Evolutionary conservation across 2,797 vertebrate species (phyloP).

Genomic region (Arrhamphus sclerolepis): DNA sequence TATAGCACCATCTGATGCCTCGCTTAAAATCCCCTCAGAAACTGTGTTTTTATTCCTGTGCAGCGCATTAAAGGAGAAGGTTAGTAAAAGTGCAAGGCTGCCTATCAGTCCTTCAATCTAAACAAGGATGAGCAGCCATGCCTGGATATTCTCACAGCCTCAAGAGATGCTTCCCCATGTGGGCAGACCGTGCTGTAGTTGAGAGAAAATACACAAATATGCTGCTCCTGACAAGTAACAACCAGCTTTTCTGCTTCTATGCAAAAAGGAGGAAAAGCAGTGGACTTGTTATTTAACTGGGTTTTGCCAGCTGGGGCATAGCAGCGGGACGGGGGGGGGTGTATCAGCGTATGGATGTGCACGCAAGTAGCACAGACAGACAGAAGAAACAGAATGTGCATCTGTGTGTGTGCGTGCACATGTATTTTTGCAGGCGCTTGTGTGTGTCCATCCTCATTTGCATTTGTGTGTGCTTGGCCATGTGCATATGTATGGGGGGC

Average conservation of each 20-base stretch:
- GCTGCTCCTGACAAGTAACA: slow-evolving; percentile 51
- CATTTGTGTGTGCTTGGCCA: slow-evolving; percentile 65
- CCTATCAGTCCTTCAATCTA: slow-evolving; percentile 52
- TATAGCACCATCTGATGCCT: too few species aligned
- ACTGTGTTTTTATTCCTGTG: too few species aligned
- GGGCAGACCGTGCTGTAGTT: slow-evolving; percentile 40
- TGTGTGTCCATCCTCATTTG: slow-evolving; percentile 58
- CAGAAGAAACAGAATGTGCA: background rate
- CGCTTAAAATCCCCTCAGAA: too few species aligned
- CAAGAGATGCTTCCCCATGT: slow-evolving; percentile 54
- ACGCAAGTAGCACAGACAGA: too few species aligned
- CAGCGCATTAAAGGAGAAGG: too few species aligned
- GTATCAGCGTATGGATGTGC: slow-evolving; percentile 26
- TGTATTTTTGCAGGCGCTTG: slow-evolving; percentile 31
- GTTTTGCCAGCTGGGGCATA: slow-evolving; percentile 94
- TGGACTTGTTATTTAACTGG: slow-evolving; percentile 93
- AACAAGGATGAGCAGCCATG: slow-evolving; percentile 52
- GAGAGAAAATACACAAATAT: slow-evolving; percentile 18
- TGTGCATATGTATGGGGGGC: slow-evolving; percentile 78
- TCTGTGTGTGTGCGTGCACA: slow-evolving; percentile 24
- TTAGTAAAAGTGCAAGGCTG: slow-evolving; percentile 16
- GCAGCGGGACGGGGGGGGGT: slow-evolving; percentile 85
- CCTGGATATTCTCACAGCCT: slow-evolving; percentile 49
- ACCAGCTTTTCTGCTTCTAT: slow-evolving; percentile 56
- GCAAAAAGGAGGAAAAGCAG: slow-evolving; percentile 58